Conservation (phyloP, 2,888 invertebrate genomes). For the Oligia strigilis region DNA sequence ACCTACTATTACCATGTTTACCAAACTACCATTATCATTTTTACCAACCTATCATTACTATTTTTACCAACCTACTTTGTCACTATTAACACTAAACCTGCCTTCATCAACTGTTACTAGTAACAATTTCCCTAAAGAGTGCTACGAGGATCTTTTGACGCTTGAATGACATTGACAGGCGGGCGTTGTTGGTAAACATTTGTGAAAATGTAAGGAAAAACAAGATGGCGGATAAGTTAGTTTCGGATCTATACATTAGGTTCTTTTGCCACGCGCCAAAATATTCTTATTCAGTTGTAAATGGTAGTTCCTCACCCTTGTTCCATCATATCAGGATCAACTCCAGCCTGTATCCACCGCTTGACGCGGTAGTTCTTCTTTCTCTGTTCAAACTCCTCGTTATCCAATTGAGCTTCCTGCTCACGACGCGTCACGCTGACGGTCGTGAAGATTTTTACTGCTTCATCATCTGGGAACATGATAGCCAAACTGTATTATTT, state of each 20-base stretch:
- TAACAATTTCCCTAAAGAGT: too few species aligned
- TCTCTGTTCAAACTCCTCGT: constrained; percentile 97
- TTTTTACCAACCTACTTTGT: too few species aligned
- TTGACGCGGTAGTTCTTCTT: constrained; percentile 96
- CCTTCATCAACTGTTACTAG: neutral
- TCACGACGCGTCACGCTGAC: constrained; percentile 98
- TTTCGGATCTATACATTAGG: too few species aligned
- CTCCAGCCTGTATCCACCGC: constrained; percentile 96
- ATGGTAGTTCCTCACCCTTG: constrained; percentile 83
- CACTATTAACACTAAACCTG: neutral
- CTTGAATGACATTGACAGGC: too few species aligned
- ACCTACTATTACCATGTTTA: too few species aligned
- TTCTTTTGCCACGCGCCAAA: too few species aligned
- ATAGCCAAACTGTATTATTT: neutral
- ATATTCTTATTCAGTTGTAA: neutral
- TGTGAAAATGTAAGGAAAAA: too few species aligned
- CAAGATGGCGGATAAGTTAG: too few species aligned
- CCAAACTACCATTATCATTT: neutral
- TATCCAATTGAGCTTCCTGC: constrained; percentile 97
- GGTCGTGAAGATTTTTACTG: constrained; percentile 97
- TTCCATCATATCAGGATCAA: constrained; percentile 95
- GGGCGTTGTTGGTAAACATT: too few species aligned
- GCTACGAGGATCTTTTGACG: too few species aligned
- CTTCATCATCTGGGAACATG: constrained; percentile 93
- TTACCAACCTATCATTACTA: too few species aligned